Percentiles rank a stretch among this genome's conserved stretches.
These are phyloP conservation scores for Eristalis arbustorum DNA, from an alignment of 2,888 invertebrate species.

Conservation along the genomic window DNA sequence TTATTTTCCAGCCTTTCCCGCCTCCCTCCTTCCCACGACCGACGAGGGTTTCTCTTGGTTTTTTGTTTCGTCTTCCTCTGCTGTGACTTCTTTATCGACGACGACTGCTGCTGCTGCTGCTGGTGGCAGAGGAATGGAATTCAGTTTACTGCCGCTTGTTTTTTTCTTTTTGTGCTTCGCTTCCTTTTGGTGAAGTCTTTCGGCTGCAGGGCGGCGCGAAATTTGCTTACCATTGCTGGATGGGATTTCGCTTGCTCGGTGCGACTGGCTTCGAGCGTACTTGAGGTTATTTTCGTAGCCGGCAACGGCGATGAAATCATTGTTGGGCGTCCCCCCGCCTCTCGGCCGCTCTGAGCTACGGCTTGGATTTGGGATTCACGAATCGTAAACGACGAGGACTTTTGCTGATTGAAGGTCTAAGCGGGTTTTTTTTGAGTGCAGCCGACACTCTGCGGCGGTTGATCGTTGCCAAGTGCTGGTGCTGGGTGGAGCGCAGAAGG, in stretches of 20 bases:
- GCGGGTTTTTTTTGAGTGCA: no score
- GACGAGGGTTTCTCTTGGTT: neutral
- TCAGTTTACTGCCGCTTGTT: neutral
- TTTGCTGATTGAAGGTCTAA: neutral
- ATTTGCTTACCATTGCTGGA: neutral
- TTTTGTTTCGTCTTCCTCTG: neutral
- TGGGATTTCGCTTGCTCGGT: neutral
- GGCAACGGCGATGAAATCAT: conserved; percentile 30
- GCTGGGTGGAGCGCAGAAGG: no score
- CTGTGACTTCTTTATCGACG: neutral
- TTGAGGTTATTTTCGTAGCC: conserved; percentile 53
- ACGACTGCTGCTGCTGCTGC: neutral
- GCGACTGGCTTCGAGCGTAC: conserved; percentile 20
- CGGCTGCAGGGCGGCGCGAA: neutral
- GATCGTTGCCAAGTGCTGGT: no score
- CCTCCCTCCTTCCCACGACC: neutral
- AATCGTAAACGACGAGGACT: neutral
- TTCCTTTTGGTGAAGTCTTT: neutral
- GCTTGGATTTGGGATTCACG: neutral
- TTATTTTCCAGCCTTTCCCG: neutral
- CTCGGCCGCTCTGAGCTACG: neutral
- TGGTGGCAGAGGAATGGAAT: neutral
- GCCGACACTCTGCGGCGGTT: no score
- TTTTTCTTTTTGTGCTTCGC: no score
- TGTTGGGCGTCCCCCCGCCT: neutral